Base-by-base conservation (phyloP, 2,113 vertebrate genomes). In the Phainopepla nitens region DNA sequence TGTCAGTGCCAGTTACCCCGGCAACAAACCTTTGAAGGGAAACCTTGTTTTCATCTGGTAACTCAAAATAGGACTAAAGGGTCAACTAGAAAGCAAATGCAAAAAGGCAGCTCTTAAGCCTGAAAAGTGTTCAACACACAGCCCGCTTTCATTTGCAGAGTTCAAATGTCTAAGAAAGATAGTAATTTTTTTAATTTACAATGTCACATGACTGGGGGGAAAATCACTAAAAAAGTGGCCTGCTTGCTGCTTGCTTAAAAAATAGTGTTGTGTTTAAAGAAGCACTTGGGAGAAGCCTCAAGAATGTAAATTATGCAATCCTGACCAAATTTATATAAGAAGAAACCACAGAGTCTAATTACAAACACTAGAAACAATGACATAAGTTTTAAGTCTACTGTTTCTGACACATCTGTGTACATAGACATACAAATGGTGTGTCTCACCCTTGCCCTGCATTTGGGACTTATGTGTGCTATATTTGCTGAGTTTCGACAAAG, bases 21-120 rank as follows among this genome's bases (percentile, higher is more conserved):
- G 98, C 98, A 98, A 98, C 98, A 82, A 96, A 87, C 69, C 93
- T 96, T 97, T 97, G 96, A 98, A 97, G 94, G 97, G 84, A 97
- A 97, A 96, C 92, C 93, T 97, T 96, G 97, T 97, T 97, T 98
- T 96, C 95, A 96, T 97, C 89, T 92, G 85, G 86, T 93, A 97
- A 97, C 93, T 97, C 97, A 96, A 94, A 97, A 96, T 85, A 97
- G 92, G 94, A 91, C 87, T 95, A 76, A 96, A 94, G 97, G 97
- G 98, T 98, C 98, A 98, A 96, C 81, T 89, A 87, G 75, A 95
- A 93, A 96, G 96, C 89, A 94, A 93, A 93, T 79, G 81, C 76
- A 89, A 96, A 54, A 89, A 93, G 58, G 87, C 76, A 65, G 83
- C 62, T 90, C 83, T 95, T 96, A 87, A 93, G 86, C 51, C 82